These are phyloP conservation scores for Callionymus lyra DNA, from an alignment of 2,113 vertebrate species.

Conservation along the genomic window DNA sequence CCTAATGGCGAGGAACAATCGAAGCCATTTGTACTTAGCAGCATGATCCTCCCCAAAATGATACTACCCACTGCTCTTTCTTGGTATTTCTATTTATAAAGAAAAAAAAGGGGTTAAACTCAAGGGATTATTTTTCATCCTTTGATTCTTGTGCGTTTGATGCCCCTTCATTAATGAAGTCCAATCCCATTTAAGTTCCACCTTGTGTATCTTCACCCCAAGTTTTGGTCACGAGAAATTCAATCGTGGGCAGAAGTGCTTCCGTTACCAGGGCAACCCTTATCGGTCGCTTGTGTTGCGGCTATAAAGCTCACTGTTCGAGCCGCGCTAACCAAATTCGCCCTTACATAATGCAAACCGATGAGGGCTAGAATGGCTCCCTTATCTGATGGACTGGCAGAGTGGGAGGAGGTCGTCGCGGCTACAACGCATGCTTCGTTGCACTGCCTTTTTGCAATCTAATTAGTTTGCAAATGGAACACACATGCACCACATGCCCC, in stretches of 20 bases:
- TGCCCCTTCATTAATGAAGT: too few relatives aligned
- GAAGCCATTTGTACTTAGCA: too few relatives aligned
- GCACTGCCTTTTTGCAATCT: slow-evolving; percentile 63
- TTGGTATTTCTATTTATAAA: too few relatives aligned
- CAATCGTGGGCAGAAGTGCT: slow-evolving; percentile 6
- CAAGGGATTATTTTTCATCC: too few relatives aligned
- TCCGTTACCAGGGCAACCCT: slow-evolving; percentile 6
- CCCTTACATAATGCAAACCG: slow-evolving; percentile 63
- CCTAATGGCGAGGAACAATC: too few relatives aligned
- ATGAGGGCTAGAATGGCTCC: slow-evolving; percentile 63
- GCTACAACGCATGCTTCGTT: slow-evolving; percentile 56
- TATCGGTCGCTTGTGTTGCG: slow-evolving; percentile 47
- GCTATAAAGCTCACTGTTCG: slow-evolving; percentile 28
- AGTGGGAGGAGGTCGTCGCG: slow-evolving; percentile 27
- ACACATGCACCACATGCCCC: slow-evolving; percentile 63
- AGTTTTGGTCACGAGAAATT: slow-evolving; percentile 19
- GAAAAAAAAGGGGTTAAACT: too few relatives aligned
- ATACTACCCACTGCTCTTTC: too few relatives aligned
- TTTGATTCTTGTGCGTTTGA: too few relatives aligned
- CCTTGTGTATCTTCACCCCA: too few relatives aligned
- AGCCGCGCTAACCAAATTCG: slow-evolving; percentile 47
- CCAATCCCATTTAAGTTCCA: too few relatives aligned
- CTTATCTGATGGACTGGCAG: slow-evolving; percentile 68
- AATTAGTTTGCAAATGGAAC: slow-evolving; percentile 71
- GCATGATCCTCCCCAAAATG: too few relatives aligned